phyloP scores from a whole-genome alignment of 2,888 invertebrate species.

The Callimorpha dominula region DNA sequence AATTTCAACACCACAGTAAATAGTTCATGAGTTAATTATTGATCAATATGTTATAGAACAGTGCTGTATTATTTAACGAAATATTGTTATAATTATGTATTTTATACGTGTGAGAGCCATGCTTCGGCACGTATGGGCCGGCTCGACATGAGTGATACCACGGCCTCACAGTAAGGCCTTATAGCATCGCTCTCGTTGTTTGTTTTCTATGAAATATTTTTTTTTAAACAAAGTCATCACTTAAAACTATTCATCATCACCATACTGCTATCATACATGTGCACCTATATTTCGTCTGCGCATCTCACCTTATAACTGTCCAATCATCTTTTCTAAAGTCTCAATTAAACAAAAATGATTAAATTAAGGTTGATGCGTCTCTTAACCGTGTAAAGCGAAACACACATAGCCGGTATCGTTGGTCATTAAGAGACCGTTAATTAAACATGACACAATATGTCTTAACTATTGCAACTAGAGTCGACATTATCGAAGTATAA shows the following conservation, averaged over 20 bases:
- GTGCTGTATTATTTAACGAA: too few relatives aligned
- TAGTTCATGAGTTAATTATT: too few relatives aligned
- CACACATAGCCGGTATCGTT: neutral
- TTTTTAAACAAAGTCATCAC: too few relatives aligned
- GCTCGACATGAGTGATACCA: too few relatives aligned
- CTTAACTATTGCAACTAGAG: slow-evolving; percentile 4
- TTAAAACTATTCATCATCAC: neutral
- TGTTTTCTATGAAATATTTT: too few relatives aligned
- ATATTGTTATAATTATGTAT: too few relatives aligned
- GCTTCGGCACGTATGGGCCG: too few relatives aligned
- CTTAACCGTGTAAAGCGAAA: neutral
- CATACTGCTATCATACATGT: neutral
- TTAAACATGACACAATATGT: slow-evolving; percentile 14
- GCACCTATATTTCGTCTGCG: neutral
- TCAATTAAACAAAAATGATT: neutral
- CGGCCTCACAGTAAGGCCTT: too few relatives aligned
- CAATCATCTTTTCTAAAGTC: neutral
- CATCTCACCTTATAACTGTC: neutral
- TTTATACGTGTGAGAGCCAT: too few relatives aligned
- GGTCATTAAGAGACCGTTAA: slow-evolving; percentile 35
- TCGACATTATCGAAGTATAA: neutral
- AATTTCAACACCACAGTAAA: too few relatives aligned
- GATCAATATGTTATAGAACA: too few relatives aligned
- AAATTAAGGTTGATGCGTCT: neutral
- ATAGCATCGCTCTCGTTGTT: too few relatives aligned